Evolutionary conservation across 2,888 invertebrate species (phyloP).

Genomic region (Nezara viridula): DNA sequence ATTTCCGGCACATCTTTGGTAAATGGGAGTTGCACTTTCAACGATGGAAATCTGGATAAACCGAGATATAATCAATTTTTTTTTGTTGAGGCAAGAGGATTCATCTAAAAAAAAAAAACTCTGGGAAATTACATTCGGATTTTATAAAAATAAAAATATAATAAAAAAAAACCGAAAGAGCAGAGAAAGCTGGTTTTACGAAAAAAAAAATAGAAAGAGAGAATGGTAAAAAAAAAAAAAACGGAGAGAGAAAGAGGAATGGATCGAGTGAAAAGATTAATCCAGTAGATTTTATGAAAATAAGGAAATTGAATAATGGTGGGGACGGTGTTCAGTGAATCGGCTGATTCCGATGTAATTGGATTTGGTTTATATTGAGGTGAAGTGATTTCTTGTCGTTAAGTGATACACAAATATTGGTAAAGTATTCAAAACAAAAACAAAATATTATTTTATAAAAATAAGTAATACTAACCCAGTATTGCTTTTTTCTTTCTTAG

Average conservation of each 20-base stretch:
- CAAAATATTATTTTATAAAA: background rate
- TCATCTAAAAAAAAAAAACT: background rate
- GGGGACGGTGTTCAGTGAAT: background rate
- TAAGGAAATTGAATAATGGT: slow-evolving; percentile 38
- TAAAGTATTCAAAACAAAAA: background rate
- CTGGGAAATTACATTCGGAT: background rate
- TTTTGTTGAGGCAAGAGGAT: background rate
- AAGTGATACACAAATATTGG: background rate
- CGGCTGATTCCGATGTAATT: background rate
- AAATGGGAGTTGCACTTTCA: background rate
- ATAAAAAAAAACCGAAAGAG: background rate
- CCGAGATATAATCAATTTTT: background rate
- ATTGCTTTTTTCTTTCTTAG: too few species aligned
- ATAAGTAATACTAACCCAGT: background rate
- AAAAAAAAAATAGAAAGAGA: slow-evolving; percentile 7
- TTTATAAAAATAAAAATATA: background rate
- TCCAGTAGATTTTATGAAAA: slow-evolving; percentile 43
- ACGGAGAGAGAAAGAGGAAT: background rate
- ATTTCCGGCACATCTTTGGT: too few species aligned
- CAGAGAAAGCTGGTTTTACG: background rate
- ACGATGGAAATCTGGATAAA: background rate
- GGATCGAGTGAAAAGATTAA: slow-evolving; percentile 21
- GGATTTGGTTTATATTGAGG: slow-evolving; percentile 1
- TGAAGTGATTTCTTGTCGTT: background rate
- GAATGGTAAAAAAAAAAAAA: background rate